These are phyloP conservation scores for Pyralis farinalis DNA, from an alignment of 2,888 invertebrate species.

Conservation along the genomic window DNA sequence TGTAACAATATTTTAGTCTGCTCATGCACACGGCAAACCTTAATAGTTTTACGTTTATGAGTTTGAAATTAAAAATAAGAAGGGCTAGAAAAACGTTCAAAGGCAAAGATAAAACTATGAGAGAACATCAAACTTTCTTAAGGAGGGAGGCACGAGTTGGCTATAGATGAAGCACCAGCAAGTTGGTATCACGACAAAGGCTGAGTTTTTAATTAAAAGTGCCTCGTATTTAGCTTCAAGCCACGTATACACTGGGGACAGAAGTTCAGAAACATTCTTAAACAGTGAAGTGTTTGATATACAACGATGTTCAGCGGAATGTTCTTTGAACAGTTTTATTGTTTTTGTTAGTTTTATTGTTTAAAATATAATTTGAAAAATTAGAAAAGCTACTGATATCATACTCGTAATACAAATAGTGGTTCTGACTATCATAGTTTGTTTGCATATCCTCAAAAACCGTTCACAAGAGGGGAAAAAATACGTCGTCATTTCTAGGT, in stretches of 20 bases:
- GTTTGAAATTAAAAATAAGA: conserved; percentile 48
- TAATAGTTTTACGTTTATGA: conserved; percentile 34
- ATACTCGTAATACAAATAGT: too few species aligned
- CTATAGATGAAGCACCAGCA: conserved; percentile 39
- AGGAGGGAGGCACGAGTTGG: conserved; percentile 44
- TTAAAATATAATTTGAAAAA: too few species aligned
- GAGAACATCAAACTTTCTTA: conserved; percentile 58
- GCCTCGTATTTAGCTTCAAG: conserved; percentile 10
- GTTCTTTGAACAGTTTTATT: neutral
- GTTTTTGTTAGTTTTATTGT: too few species aligned
- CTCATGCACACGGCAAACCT: conserved; percentile 25
- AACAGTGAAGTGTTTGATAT: neutral
- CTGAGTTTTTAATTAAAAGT: conserved; percentile 10
- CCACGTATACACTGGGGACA: conserved; percentile 24
- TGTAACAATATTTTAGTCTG: neutral
- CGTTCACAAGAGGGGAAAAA: too few species aligned
- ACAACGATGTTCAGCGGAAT: neutral
- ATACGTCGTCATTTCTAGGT: too few species aligned
- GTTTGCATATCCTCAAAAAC: too few species aligned
- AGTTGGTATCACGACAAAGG: conserved; percentile 28
- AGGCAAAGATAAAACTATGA: conserved; percentile 49
- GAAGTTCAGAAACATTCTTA: conserved; percentile 10
- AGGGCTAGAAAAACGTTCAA: conserved; percentile 51
- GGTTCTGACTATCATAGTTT: too few species aligned
- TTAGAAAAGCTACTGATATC: too few species aligned